Evolutionary conservation across 2,113 vertebrate species (phyloP).

Genomic region (Cygnus buccinator): DNA sequence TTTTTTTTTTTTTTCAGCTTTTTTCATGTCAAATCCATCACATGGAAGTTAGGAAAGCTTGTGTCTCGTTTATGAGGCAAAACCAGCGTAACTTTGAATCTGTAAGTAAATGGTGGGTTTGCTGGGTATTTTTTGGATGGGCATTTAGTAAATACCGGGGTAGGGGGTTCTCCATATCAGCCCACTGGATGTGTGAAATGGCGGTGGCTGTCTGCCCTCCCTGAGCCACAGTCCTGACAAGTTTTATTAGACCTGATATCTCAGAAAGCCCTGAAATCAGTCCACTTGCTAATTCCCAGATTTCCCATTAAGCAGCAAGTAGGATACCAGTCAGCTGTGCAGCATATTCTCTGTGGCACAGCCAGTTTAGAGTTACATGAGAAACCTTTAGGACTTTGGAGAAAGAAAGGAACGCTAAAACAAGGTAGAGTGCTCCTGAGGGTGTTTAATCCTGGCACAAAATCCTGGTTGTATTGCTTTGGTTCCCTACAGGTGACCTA

Average conservation of each 20-base stretch:
- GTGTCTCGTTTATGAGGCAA: slow-evolving; percentile 87
- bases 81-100: slow-evolving; percentile 87
- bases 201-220: rapidly evolving
- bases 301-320: background rate
- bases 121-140: rapidly evolving
- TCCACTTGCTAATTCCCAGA: background rate
- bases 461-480: background rate
- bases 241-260: background rate
- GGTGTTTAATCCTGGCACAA: rapidly evolving
- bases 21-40: slow-evolving; percentile 91
- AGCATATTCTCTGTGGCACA: rapidly evolving
- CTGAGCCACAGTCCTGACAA: rapidly evolving
- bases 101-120: slow-evolving; percentile 74
- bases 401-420: rapidly evolving
- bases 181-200: background rate
- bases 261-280: background rate
- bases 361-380: rapidly evolving
- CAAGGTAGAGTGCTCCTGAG: background rate
- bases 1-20: slow-evolving; percentile 64
- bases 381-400: background rate
- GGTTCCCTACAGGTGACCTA: background rate
- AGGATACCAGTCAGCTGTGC: rapidly evolving
- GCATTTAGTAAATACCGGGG: rapidly evolving
- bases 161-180: background rate
- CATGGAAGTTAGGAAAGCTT: slow-evolving; percentile 84